Base-by-base conservation (phyloP, 2,888 invertebrate species). In the Lepidocyrtoides sp. region DNA sequence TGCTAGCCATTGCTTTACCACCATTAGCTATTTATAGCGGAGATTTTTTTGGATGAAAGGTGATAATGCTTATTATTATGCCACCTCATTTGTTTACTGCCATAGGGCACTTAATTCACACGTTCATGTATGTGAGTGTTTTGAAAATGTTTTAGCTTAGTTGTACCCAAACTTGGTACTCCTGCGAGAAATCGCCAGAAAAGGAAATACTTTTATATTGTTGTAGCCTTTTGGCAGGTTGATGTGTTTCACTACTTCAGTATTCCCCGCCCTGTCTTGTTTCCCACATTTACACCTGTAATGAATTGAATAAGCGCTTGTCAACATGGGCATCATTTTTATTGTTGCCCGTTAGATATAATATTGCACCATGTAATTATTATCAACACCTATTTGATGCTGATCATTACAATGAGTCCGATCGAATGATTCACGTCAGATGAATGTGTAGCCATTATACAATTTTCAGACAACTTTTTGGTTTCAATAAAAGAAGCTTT, bases 261-360 rank as follows among this genome's bases (percentile, higher is more conserved):
- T 17, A 23, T 44, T 75, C 41, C 48, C 44, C 72, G 41, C 63
- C 72, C 44, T 75, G 8, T 23, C 32, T 23, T 48, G 48, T 26
- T 75, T 17, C 17, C 17, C 26, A 23, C 75, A 51, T 75, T 75
- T 44, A 75, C 75, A 75, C 75, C 20, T 75, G 14, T 26, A 75
- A 75, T 48, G 23, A 36, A 32, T 8, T 32, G 69, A 36, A 36
- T 8, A 23, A 75, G 48, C 14, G 48, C 75, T 75, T 51, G 75
- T 75, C 75, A 75, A 48, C 75, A 75, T 3, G 17, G 75, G 14
- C 75, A 75, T 75, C 44, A 48, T 26, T 75, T 72, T 75, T n/a
- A 48, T 75, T 20, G 14, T 48, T 26, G 26, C 48, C 75, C 20
- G 44, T 26, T 23, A 72, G 75, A 48, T 17, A 75, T 20, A 75